These are phyloP conservation scores for Dunckerocampus dactyliophorus DNA, from an alignment of 2,113 vertebrate species.

Conservation along the genomic window DNA sequence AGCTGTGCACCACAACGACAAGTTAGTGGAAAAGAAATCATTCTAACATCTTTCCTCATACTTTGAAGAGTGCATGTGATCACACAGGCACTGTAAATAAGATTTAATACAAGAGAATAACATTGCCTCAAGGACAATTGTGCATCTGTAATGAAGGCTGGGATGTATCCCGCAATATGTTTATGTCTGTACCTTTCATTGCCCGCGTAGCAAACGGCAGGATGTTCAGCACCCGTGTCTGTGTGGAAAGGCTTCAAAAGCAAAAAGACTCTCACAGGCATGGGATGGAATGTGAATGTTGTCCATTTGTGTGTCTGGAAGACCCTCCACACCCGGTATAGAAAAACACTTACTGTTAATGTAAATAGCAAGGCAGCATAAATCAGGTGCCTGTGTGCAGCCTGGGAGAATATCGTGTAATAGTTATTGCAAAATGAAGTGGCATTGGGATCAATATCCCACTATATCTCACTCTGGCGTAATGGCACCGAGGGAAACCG, in stretches of 20 bases:
- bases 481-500: slow-evolving; percentile 88
- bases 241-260: slow-evolving; percentile 42
- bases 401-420: slow-evolving; percentile 80
- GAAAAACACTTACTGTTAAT: slow-evolving; percentile 80
- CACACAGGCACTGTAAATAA: slow-evolving; percentile 47
- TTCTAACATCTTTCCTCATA: slow-evolving; percentile 15
- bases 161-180: slow-evolving; percentile 47
- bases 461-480: slow-evolving; percentile 95
- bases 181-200: slow-evolving; percentile 45
- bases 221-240: slow-evolving; percentile 41
- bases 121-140: slow-evolving; percentile 55
- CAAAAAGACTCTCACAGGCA: slow-evolving; percentile 42
- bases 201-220: slow-evolving; percentile 31
- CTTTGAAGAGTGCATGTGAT: slow-evolving; percentile 35
- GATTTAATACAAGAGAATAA: slow-evolving; percentile 40
- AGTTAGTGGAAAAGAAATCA: slow-evolving; percentile 15
- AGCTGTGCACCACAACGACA: slow-evolving; percentile 3
- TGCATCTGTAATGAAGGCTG: slow-evolving; percentile 43
- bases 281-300: slow-evolving; percentile 54
- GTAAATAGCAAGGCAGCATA: slow-evolving; percentile 78
- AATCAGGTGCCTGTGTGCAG: slow-evolving; percentile 70
- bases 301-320: slow-evolving; percentile 56
- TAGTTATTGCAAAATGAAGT: slow-evolving; percentile 99
- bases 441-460: slow-evolving; percentile 96
- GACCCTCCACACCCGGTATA: slow-evolving; percentile 67